Conservation (phyloP, 2,113 vertebrate genomes). For the Tyrannus savana region DNA sequence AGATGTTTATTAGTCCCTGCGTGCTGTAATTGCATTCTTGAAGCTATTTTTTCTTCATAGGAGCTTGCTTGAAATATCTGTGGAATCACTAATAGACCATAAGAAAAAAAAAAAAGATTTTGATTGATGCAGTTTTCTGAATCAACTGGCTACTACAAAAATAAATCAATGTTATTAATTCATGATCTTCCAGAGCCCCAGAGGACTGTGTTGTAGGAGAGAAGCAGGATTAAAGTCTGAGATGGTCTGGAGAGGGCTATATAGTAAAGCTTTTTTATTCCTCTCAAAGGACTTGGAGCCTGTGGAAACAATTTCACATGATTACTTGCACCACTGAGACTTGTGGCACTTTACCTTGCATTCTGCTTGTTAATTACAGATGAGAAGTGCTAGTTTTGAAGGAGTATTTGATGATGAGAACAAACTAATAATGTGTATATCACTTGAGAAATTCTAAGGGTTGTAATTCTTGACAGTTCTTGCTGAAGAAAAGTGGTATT, state of each 20-base stretch:
- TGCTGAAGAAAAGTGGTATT: not conserved
- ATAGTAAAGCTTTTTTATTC: not conserved
- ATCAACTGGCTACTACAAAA: not conserved
- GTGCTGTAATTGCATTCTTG: not conserved
- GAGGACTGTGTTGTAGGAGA: not conserved
- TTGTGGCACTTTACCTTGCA: not conserved
- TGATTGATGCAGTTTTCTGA: not conserved
- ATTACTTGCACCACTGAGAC: not conserved
- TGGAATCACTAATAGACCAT: not conserved
- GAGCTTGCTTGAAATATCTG: not conserved
- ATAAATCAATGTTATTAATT: not conserved
- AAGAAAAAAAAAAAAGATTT: not conserved
- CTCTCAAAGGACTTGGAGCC: not conserved
- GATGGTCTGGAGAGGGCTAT: not conserved
- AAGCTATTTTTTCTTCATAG: not conserved
- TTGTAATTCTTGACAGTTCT: not conserved
- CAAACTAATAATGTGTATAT: not conserved
- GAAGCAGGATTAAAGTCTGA: not conserved
- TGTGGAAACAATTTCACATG: not conserved
- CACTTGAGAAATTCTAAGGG: not conserved
- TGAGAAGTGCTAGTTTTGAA: not conserved
- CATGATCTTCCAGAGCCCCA: not conserved
- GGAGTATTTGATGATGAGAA: not conserved
- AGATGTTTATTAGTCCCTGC: not conserved
- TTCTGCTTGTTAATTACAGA: constrained; percentile 16